Conservation (phyloP, 2,888 invertebrate genomes). For the Hemicrepidius hirtus region DNA sequence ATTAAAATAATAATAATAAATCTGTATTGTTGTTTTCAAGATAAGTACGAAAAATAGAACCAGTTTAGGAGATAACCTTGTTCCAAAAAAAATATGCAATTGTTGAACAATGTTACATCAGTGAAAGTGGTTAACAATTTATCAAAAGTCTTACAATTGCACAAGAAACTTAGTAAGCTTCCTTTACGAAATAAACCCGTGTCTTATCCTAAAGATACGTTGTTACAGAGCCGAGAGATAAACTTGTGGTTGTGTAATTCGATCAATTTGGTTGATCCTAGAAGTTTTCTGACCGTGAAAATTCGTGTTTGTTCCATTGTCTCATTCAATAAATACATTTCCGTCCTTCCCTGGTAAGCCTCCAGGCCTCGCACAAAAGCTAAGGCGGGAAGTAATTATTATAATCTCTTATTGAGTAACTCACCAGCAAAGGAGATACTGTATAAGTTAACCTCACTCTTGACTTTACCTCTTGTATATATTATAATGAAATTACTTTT, state of each 20-base stretch:
- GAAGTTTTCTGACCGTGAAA: slow-evolving; percentile 39
- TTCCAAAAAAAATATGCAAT: slow-evolving; percentile 9
- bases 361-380: slow-evolving; percentile 7
- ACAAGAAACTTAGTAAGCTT: slow-evolving; percentile 11
- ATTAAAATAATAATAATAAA: too few species aligned
- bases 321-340: slow-evolving; percentile 34
- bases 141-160: slow-evolving; percentile 8
- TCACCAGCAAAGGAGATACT: neutral
- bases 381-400: slow-evolving; percentile 18
- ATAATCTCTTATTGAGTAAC: slow-evolving; percentile 15
- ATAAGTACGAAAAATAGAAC: slow-evolving; percentile 1
- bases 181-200: slow-evolving; percentile 11
- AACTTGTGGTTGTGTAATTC: slow-evolving; percentile 37
- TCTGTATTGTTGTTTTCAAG: too few species aligned
- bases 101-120: neutral
- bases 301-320: slow-evolving; percentile 38
- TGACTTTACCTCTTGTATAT: slow-evolving; percentile 13
- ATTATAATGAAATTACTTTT: slow-evolving; percentile 10
- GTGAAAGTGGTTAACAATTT: slow-evolving; percentile 20
- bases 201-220: slow-evolving; percentile 25
- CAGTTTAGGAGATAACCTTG: slow-evolving; percentile 7
- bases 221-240: slow-evolving; percentile 30
- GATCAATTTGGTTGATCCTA: slow-evolving; percentile 36
- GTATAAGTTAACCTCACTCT: slow-evolving; percentile 21
- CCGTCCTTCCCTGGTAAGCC: slow-evolving; percentile 21